A percentile compares a stretch with the other conserved stretches of the same genome.
Evolutionary conservation across 2,113 vertebrate genomes (phyloP).

Genomic region (Plotosus lineatus): DNA sequence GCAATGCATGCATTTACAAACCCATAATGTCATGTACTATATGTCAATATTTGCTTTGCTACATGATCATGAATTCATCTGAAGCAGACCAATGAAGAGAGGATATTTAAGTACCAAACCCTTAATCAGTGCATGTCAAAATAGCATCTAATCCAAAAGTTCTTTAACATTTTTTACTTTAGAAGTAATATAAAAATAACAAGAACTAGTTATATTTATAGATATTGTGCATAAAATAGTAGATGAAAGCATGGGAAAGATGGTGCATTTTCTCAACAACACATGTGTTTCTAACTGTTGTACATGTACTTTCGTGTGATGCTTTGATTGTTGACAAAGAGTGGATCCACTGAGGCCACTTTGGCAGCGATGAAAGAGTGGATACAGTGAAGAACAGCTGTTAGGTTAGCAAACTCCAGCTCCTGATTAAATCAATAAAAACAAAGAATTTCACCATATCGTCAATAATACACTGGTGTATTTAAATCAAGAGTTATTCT

Average conservation of each 20-base stretch:
- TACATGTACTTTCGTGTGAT: slow-evolving; percentile 76
- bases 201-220: slow-evolving; percentile 62
- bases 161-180: slow-evolving; percentile 53
- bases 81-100: slow-evolving; percentile 41
- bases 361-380: slow-evolving; percentile 92
- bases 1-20: slow-evolving; percentile 47
- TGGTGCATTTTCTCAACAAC: slow-evolving; percentile 44
- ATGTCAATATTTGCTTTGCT: slow-evolving; percentile 43
- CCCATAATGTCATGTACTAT: slow-evolving; percentile 23
- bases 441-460: neutral
- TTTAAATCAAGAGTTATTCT: neutral
- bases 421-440: slow-evolving; percentile 71
- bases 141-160: slow-evolving; percentile 56
- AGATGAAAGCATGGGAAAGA: slow-evolving; percentile 48
- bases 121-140: slow-evolving; percentile 46
- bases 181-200: slow-evolving; percentile 72
- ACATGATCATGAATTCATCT: slow-evolving; percentile 47
- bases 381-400: slow-evolving; percentile 87
- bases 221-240: slow-evolving; percentile 65
- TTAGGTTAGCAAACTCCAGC: slow-evolving; percentile 89
- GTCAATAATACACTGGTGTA: neutral
- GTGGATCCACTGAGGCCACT: slow-evolving; percentile 90
- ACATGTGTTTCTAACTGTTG: slow-evolving; percentile 71
- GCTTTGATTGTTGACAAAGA: slow-evolving; percentile 82
- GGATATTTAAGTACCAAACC: slow-evolving; percentile 48